Evolutionary conservation across 2,113 vertebrate species (phyloP).

Genomic region (Pteronura brasiliensis): DNA sequence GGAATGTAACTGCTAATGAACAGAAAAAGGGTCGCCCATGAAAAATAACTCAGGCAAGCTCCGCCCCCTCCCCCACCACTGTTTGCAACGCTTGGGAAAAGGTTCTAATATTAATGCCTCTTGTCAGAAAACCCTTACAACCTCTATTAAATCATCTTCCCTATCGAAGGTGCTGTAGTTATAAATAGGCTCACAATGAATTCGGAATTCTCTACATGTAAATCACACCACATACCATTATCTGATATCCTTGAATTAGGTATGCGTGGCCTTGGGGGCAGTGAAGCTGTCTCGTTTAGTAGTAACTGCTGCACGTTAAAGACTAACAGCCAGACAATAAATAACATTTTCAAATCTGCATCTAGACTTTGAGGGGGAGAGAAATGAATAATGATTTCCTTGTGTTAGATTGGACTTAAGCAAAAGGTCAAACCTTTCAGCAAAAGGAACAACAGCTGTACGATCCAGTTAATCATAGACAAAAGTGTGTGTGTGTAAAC

Average conservation of each 20-base stretch:
- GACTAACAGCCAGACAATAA: slow-evolving; percentile 66
- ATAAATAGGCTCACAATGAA: slow-evolving; percentile 77
- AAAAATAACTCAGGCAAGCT: slow-evolving; percentile 54
- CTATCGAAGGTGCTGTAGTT: slow-evolving; percentile 56
- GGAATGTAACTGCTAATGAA: slow-evolving; percentile 74
- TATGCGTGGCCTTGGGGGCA: slow-evolving; percentile 47
- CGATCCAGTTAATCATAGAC: background rate
- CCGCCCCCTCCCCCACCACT: background rate
- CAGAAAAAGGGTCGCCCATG: slow-evolving; percentile 49
- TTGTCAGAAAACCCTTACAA: slow-evolving; percentile 72
- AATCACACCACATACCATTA: slow-evolving; percentile 73
- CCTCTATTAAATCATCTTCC: slow-evolving; percentile 73
- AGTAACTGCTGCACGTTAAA: slow-evolving; percentile 60
- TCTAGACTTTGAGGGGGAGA: slow-evolving; percentile 60
- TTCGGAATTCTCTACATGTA: slow-evolving; percentile 76
- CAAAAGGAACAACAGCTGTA: slow-evolving; percentile 23
- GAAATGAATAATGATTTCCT: slow-evolving; percentile 64
- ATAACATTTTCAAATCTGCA: slow-evolving; percentile 71
- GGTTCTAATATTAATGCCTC: slow-evolving; percentile 63
- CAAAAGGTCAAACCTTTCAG: slow-evolving; percentile 63
- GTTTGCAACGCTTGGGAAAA: slow-evolving; percentile 58
- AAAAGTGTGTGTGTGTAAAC: slow-evolving; percentile 40
- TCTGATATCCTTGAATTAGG: slow-evolving; percentile 76
- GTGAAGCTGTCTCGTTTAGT: slow-evolving; percentile 67
- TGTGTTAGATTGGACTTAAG: slow-evolving; percentile 43